Evolutionary conservation across 1,140 invertebrate genomes (phyloP).

Genomic region (Branchinecta lindahli): DNA sequence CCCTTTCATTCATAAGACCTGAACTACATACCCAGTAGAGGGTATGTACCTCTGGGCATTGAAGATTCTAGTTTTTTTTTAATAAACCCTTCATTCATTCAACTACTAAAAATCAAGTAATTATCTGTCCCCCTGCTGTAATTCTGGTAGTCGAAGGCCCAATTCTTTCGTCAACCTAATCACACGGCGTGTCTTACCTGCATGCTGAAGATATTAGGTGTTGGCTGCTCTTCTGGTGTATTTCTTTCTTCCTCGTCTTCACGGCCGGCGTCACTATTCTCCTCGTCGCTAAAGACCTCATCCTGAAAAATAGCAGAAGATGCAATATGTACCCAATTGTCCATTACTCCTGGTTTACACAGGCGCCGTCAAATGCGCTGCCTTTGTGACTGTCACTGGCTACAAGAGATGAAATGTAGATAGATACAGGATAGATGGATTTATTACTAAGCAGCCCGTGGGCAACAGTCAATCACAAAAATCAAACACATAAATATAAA

Average conservation of each 20-base stretch:
- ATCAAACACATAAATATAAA: too few relatives aligned
- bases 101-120: too few relatives aligned
- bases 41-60: too few relatives aligned
- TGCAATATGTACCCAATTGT: not conserved
- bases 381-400: not conserved
- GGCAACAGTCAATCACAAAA: too few relatives aligned
- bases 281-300: constrained; percentile 61
- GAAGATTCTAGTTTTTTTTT: too few relatives aligned
- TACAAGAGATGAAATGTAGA: constrained; percentile 8
- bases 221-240: not conserved
- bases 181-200: constrained; percentile 34
- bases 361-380: not conserved
- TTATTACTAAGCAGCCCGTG: too few relatives aligned
- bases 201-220: not conserved
- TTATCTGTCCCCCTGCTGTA: too few relatives aligned
- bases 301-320: constrained; percentile 34
- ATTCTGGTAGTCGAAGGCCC: too few relatives aligned
- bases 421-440: too few relatives aligned
- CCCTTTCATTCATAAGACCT: too few relatives aligned
- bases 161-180: constrained; percentile 20
- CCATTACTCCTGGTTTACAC: not conserved
- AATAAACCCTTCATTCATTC: too few relatives aligned
- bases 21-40: too few relatives aligned
- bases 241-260: constrained; percentile 45
- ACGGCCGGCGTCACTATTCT: constrained; percentile 44